Base-by-base conservation (phyloP, 2,888 invertebrate species). In the Agriotes lineatus region DNA sequence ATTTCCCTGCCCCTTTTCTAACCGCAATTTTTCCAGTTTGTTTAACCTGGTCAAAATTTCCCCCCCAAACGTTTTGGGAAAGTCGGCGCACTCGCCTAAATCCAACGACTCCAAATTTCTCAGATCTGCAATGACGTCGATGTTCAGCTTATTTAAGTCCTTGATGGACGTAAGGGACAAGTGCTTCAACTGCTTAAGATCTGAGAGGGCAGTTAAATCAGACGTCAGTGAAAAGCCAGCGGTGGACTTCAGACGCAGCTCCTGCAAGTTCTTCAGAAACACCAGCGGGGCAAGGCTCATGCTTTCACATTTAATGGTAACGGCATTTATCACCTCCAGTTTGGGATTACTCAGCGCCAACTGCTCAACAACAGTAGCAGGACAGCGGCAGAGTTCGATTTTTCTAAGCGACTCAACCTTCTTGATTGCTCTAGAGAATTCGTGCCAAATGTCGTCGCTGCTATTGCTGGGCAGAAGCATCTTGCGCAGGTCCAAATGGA, bases 401-500 rank as follows among this genome's bases (percentile, higher is more conserved):
- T 88, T 89, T 76, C 90, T 83, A 68, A 90, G 79, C 62, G 88
- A 84, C 10, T 81, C 85, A 0, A 91, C 90, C 30, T 87, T 87
- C 25, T 88, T 87, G 64, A 94, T 90, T 57, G 90, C 88, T 64
- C 87, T 82, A 2, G 90, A 87, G 79, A 93, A 93, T 74, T 91
- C 89, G 30, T 88, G 87, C 94, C 93, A 94, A 74, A 90, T 86
- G 76, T 89, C 89, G 50, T 89, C 87, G 1, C 86, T 86, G 44
- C 86, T 85, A 72, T 88, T 89, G 12, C 85, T 86, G 0, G 92
- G 90, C 42, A 93, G 84, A n/a, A 93, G 84, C 89, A 93, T 93
- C 85, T 94, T 94, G 73, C 94, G 89, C 61, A 95, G 85, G 82
- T 96, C 96, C 73, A 96, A 87, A 80, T 92, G 90, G 73, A 88